Evolutionary conservation across 2,113 vertebrate species (phyloP).

Genomic region (Pantherophis guttatus): DNA sequence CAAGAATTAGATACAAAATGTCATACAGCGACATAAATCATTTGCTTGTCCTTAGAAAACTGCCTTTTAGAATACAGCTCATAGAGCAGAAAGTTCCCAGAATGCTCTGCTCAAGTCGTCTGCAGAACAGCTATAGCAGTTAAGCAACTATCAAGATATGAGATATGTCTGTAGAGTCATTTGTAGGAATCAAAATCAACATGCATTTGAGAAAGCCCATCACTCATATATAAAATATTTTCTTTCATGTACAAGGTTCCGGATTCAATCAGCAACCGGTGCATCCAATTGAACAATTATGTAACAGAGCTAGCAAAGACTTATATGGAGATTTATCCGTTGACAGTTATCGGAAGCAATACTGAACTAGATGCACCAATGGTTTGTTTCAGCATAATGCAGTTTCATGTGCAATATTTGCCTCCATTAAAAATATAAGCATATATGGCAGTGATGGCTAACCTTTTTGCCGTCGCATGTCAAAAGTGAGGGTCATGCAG

Average conservation of each 20-base stretch:
- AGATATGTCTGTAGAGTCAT: background rate
- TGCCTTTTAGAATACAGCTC: background rate
- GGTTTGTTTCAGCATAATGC: background rate
- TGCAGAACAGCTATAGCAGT: background rate
- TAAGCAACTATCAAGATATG: background rate
- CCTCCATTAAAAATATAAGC: background rate
- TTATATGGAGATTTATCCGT: background rate
- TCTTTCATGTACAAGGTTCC: background rate
- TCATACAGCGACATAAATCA: background rate
- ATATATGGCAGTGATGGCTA: background rate
- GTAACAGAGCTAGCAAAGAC: background rate
- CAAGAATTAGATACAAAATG: slow-evolving; percentile 28
- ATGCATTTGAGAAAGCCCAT: background rate
- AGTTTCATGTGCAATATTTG: background rate
- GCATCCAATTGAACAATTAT: background rate
- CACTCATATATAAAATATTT: background rate
- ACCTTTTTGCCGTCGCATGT: too few species aligned
- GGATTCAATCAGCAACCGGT: background rate
- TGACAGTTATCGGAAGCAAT: background rate
- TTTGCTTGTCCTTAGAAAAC: slow-evolving; percentile 20
- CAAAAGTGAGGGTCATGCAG: too few species aligned
- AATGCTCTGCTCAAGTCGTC: background rate
- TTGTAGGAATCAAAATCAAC: background rate
- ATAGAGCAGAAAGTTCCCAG: background rate
- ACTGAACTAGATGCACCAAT: background rate